A percentile compares a stretch with the other conserved stretches of the same genome.
phyloP scores from a whole-genome alignment of 2,797 vertebrate genomes.

The Margarornis squamiger region DNA sequence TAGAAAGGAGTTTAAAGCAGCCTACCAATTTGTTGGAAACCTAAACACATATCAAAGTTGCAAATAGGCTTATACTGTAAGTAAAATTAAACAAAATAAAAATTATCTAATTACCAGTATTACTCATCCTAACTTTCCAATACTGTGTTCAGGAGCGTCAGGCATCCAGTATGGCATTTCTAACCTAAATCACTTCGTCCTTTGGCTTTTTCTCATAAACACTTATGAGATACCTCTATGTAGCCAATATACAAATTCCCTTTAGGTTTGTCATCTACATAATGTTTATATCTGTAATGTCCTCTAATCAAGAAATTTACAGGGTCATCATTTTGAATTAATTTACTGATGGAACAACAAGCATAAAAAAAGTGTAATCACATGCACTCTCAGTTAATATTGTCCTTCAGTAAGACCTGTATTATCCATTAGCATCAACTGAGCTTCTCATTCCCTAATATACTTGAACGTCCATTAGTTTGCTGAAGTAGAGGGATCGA shows the following conservation, averaged over 20 bases:
- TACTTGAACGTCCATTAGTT: background rate
- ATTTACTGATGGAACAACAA: background rate
- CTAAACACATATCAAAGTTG: slow-evolving; percentile 25
- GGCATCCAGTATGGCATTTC: background rate
- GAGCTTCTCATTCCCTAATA: background rate
- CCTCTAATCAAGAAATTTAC: background rate
- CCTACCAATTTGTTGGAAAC: slow-evolving; percentile 31
- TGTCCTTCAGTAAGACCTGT: background rate
- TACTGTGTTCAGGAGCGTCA: background rate
- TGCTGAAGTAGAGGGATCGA: background rate
- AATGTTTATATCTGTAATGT: background rate
- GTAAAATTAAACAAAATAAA: slow-evolving; percentile 39
- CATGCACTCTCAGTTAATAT: background rate
- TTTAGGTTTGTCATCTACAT: background rate
- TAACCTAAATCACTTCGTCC: background rate
- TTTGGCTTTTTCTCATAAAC: background rate
- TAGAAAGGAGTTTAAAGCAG: slow-evolving; percentile 29
- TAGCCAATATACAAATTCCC: background rate
- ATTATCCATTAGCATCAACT: background rate
- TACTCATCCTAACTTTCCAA: slow-evolving; percentile 20
- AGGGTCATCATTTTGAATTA: background rate
- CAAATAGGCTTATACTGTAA: slow-evolving; percentile 25
- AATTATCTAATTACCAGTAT: slow-evolving; percentile 17
- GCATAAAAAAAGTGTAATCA: background rate
- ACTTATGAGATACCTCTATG: background rate